Base-by-base conservation (phyloP, 2,888 invertebrate species). In the Lasioglossum pauxillum region DNA sequence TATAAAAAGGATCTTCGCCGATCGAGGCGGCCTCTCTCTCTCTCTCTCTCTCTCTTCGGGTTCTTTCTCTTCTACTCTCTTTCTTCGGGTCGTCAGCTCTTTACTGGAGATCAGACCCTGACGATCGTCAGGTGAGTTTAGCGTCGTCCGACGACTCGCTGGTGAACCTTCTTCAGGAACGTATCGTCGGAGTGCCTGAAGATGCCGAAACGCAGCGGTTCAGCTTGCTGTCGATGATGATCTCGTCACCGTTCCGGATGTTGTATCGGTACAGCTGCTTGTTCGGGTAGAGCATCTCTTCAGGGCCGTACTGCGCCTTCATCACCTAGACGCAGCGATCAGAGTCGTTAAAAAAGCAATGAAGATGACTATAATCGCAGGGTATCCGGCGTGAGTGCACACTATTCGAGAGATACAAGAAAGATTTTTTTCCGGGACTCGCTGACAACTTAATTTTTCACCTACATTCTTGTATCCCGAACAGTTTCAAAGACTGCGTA, bases 251-350 rank as follows among this genome's bases (percentile, higher is more conserved):
- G 84, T 98, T 97, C 89, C 97, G 96, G 86, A 99, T 98, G 95
- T 98, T 98, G 95, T 98, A 98, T 85, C 98, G 98, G 95, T 98
- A 98, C 38, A 99, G 96, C 95, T 98, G 98, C 94, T 98, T 98
- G 92, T 97, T 97, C 3, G 98, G 98, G 93, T 97, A 98, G 91
- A 97, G 97, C 98, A 99, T 98, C 95, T 98, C 98, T 95, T 98
- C 98, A 0, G 98, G 98, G 35, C 98, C 98, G 82, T 95, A 95
- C 31, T 95, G 94, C 72, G 95, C 95, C 91, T 95, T 95, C 95
- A 96, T 95, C 84, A 96, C 96, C 94, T 95, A 76, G 0, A 38
- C 19, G 23, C 38, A 38, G 10, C 23, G 23, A 69, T 10, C 35
- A 12, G 12, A 69, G 10, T 10, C 38, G 38, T 69, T 69, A 69